Evolutionary conservation across 2,113 vertebrate genomes (phyloP), one percentile per base, ranked within the genome.

Genomic region (Callipepla californica): DNA sequence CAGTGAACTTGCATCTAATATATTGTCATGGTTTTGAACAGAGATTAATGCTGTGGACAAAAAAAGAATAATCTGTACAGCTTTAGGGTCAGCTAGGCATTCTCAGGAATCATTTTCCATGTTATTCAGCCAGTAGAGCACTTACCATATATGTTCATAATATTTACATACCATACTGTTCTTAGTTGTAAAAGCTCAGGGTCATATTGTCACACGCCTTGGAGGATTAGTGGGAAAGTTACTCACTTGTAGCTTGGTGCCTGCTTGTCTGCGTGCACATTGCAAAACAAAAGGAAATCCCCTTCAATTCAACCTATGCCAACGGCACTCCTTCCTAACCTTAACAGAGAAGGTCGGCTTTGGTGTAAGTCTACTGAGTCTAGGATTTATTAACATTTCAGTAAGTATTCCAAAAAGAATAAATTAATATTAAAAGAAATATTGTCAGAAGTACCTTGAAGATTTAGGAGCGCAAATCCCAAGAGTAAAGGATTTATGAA

Each of bases 101-200:
- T 89, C 89, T 77, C 13, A 0, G 70, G 87, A 92, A 91, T 77
- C 0, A 76, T 94, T 94, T 96, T 92, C 84, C 76, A 23, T 90
- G 85, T 90, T 95, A 94, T 95, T 70, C 92, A 96, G 82, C 65
- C 87, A 95, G 88, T 74, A 92, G 50, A 94, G 82, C 76, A 88
- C 88, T 95, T 96, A 94, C 96, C 96, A 95, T 96, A 94, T 96
- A 96, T 94, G 96, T 93, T 91, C 93, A 94, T 92, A 93, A 85
- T 96, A 96, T 96, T 96, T 96, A 94, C 94, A 94, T 93, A 94
- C 91, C 91, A 74, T 93, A 80, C 84, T 74, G 73, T 57, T 93
- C 92, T 96, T 92, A 96, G 86, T 84, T 92, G 94, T 95, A 93
- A 93, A 89, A 95, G 84, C 91, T 89, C 42, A 81, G 74, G 95